Base-by-base conservation (phyloP, 2,797 vertebrate genomes). In the Acrossocheilus fasciatus region DNA sequence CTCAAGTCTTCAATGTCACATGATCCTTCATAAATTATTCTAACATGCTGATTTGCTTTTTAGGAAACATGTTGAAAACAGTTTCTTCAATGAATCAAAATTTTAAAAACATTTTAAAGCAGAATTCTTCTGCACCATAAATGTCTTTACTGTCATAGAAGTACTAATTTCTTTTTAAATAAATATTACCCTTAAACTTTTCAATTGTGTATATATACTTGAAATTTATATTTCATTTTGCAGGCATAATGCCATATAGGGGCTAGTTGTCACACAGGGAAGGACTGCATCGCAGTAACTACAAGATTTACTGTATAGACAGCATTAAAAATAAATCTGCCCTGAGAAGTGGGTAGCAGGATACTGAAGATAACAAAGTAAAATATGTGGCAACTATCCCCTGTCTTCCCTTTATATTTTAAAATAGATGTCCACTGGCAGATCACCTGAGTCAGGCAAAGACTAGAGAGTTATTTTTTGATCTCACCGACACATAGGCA, bases 401-500 rank as follows among this genome's bases (percentile, higher is more conserved):
- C 2, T 30, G 69, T 43, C 39, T 45, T 80, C 41, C 3, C n/a
- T 86, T 78, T 64, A 43, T 45, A 64, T 4, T 80, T 45, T 20
- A 80, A 80, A 80, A 80, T 26, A 84, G 41, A 50, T 23, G 62
- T 73, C 20, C 78, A 82, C 70, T 78, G 36, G 11, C 34, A 68
- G 8, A 36, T 75, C n/a, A 36, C 30, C 39, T 5, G 72, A 43
- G 12, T 18, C 62, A 72, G 95, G 18, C n/a, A 59, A 23, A 59
- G 36, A 59, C 66, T 39, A 47, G n/a, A 18, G 36, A 70, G 34
- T 26, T 52, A 36, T 73, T 17, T 26, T 59, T 34, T 50, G 78
- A 81, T 86, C 98, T 98, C 89, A 99, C 98, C 92, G 98, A 98
- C 88, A 99, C 90, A 86, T 97, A 99, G 83, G 96, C 96, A 90